These are phyloP conservation scores for Sinocyclocheilus anophthalmus DNA, from an alignment of 2,113 vertebrate genomes.

Conservation along the genomic window DNA sequence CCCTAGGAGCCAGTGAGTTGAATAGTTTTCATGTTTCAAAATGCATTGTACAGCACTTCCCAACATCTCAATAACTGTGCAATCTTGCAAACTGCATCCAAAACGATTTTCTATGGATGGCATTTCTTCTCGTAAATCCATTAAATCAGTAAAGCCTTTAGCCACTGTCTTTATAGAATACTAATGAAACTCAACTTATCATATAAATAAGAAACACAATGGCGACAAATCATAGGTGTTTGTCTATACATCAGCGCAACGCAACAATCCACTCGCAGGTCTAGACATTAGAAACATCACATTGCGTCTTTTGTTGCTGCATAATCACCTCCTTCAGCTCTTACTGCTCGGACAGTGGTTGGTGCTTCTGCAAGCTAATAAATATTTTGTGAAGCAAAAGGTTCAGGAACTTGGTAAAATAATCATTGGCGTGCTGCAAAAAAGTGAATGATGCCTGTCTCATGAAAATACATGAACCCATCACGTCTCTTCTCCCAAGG, in stretches of 20 bases:
- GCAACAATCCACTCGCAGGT: too few relatives aligned
- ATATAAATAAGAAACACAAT: slow-evolving; percentile 47
- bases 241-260: slow-evolving; percentile 19
- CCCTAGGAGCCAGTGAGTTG: not conserved
- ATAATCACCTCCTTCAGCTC: not conserved
- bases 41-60: slow-evolving; percentile 28
- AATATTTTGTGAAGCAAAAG: not conserved
- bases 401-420: slow-evolving; percentile 2
- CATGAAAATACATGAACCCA: slow-evolving; percentile 4
- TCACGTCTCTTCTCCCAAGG: slow-evolving; percentile 8
- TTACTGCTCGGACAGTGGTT: not conserved
- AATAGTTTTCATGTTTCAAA: slow-evolving; percentile 36
- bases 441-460: not conserved
- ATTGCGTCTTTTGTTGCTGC: not conserved
- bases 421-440: slow-evolving; percentile 9
- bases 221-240: slow-evolving; percentile 24
- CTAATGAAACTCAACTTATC: slow-evolving; percentile 44
- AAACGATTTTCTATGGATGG: slow-evolving; percentile 33
- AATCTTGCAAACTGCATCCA: slow-evolving; percentile 45
- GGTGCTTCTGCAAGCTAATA: not conserved
- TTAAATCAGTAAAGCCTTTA: slow-evolving; percentile 16
- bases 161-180: slow-evolving; percentile 27
- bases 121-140: slow-evolving; percentile 31
- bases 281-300: not conserved
- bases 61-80: slow-evolving; percentile 22